These are phyloP conservation scores for Hypotaenidia philippensis DNA, from an alignment of 2,797 vertebrate genomes.

Conservation along the genomic window DNA sequence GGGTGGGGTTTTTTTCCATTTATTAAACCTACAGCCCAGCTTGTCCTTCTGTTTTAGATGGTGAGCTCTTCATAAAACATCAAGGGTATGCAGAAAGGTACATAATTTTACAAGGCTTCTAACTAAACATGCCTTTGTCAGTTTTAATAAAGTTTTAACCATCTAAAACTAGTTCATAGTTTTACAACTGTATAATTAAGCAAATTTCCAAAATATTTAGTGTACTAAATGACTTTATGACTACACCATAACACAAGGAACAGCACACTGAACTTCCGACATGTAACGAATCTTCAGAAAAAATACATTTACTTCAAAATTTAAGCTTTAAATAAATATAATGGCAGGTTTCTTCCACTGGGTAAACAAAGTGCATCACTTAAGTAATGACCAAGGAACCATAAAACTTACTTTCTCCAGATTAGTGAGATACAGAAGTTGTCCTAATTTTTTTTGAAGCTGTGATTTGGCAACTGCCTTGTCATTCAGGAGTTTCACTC, in stretches of 20 bases:
- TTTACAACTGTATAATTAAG: neutral
- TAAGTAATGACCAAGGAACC: neutral
- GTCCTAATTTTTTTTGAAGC: slow-evolving; percentile 97
- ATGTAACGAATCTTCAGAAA: neutral
- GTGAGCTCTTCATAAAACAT: neutral
- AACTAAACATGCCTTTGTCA: neutral
- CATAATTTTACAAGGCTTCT: neutral
- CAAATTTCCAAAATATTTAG: neutral
- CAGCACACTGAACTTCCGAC: neutral
- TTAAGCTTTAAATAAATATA: neutral
- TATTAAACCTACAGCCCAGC: neutral
- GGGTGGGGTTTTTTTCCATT: neutral
- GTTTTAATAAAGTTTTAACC: neutral
- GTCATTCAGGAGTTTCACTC: slow-evolving; percentile 97
- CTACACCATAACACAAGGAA: neutral
- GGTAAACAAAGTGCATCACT: neutral
- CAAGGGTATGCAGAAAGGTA: rapidly evolving
- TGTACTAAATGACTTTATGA: neutral
- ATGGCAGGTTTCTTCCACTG: neutral
- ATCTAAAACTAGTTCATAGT: neutral
- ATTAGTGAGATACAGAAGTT: slow-evolving; percentile 96
- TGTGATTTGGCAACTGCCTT: slow-evolving; percentile 95
- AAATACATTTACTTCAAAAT: neutral
- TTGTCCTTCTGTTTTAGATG: neutral
- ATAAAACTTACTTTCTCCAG: slow-evolving; percentile 90